Evolutionary conservation across 2,888 invertebrate species (phyloP), one percentile per base, ranked within the genome.

Genomic region (Eupithecia inturbata): DNA sequence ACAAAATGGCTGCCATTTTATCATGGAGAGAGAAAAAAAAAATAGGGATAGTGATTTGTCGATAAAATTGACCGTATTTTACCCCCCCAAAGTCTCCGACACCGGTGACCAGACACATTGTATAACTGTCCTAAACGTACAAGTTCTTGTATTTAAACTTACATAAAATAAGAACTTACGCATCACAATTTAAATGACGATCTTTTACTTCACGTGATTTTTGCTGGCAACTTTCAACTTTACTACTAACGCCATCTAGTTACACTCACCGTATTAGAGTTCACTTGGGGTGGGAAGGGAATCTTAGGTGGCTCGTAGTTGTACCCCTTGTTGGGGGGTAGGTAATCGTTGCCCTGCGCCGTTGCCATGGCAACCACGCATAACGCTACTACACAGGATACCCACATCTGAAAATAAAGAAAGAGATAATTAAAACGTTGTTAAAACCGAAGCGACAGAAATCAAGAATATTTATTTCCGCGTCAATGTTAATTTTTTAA

Each of bases 321-420:
- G 90, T 97, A 97, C 22, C 97, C 97, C 81, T 96, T 96, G 84
- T 95, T 96, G 45, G 96, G 95, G 28, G 97, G 97, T 70, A 97
- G 95, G 91, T 97, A 97, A 72, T 96, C 96, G 86, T 97, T 96
- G 76, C 96, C 96, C 19, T 96, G 96, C 1, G 96, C 96, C 64
- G 95, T 93, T 70, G 95, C 95, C 80, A 95, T 93, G 78, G 95
- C 95, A 77, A 95, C 84, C 74, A 93, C 84, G 69, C 91, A 88
- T 68, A 92, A 89, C 12, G 93, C 89, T 74, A 95, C 91, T 73
- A 94, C 83, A 73, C 94, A 88, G 28, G 94, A 89, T 70, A 95
- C 84, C 85, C 91, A 90, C 91, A 95, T 93, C 96, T 96, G 94
- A 1, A 92, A 93, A 53, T 80, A 78, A n/a, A 64, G 73, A 77